phyloP scores from a whole-genome alignment of 2,113 vertebrate genomes.

The Phaethon lepturus region DNA sequence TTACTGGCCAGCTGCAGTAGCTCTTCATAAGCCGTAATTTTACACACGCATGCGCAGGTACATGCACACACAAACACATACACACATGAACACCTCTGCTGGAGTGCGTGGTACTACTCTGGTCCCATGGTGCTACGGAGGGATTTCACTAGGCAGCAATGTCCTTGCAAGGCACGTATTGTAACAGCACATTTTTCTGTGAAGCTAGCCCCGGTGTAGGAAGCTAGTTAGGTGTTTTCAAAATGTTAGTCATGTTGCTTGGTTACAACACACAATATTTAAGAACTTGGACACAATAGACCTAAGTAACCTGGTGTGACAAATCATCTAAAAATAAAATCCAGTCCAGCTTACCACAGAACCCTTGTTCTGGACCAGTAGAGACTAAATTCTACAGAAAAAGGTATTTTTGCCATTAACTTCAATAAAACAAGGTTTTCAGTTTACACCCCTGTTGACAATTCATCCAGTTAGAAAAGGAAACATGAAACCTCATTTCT shows the following conservation, averaged over 20 bases:
- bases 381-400: neutral
- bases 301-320: neutral
- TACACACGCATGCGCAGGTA: neutral
- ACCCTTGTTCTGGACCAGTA: neutral
- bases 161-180: neutral
- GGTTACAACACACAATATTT: slow-evolving; percentile 13
- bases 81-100: neutral
- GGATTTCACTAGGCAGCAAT: neutral
- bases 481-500: neutral
- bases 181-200: neutral
- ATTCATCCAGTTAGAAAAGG: neutral
- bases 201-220: neutral
- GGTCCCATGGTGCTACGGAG: neutral
- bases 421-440: neutral
- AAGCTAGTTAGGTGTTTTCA: neutral
- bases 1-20: neutral
- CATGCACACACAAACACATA: neutral
- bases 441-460: neutral
- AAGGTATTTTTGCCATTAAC: neutral
- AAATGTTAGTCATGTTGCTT: neutral
- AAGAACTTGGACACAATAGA: neutral
- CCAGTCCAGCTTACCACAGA: neutral
- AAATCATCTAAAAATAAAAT: neutral
- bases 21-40: neutral
- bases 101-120: neutral